Evolutionary conservation across 1,140 invertebrate genomes (phyloP).

Genomic region (Drosophila lowei): DNA sequence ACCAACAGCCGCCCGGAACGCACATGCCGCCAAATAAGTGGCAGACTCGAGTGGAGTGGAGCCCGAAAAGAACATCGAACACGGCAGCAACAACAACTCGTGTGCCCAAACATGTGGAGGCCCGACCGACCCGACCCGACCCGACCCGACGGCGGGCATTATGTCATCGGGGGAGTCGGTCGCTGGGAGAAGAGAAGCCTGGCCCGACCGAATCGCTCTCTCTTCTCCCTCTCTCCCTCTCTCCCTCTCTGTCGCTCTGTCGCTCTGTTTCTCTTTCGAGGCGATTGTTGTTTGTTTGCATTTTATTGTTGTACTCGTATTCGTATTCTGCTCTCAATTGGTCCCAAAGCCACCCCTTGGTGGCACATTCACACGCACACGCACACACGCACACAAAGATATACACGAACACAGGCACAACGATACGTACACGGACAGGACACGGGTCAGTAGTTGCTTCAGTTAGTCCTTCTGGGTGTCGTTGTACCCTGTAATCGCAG

Average conservation of each 20-base stretch:
- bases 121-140: too few relatives aligned
- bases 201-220: neutral
- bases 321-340: constrained; percentile 19
- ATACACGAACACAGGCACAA: constrained; percentile 3
- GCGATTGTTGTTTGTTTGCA: constrained; percentile 19
- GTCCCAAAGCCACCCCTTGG: constrained; percentile 38
- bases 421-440: constrained; percentile 7
- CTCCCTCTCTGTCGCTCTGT: neutral
- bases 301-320: constrained; percentile 14
- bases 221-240: neutral
- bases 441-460: constrained; percentile 46
- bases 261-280: constrained; percentile 3
- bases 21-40: constrained; percentile 64
- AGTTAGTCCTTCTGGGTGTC: constrained; percentile 21
- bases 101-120: too few relatives aligned
- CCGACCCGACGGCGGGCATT: constrained; percentile 23
- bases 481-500: too few relatives aligned
- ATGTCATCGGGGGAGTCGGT: constrained; percentile 58
- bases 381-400: too few relatives aligned
- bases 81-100: constrained; percentile 1
- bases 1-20: constrained; percentile 30
- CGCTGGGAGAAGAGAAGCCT: constrained; percentile 29
- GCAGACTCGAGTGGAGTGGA: constrained; percentile 31
- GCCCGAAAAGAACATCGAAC: constrained; percentile 39
- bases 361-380: too few relatives aligned